Conservation (phyloP, 2,888 invertebrate genomes). For the Magallana nippona region DNA sequence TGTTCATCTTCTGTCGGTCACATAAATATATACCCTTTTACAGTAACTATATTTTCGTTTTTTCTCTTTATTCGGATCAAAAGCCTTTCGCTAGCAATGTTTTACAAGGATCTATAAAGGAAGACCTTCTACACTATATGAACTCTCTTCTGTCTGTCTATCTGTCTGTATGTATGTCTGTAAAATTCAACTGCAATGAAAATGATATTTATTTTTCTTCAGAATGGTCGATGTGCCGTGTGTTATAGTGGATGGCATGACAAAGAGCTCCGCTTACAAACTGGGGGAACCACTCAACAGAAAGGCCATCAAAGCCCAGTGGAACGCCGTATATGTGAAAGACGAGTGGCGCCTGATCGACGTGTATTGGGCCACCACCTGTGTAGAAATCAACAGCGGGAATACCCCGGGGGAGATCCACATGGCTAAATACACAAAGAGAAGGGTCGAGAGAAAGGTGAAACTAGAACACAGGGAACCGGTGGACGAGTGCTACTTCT, state of each 20-base stretch:
- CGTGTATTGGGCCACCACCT: constrained; percentile 65
- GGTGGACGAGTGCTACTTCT: constrained; percentile 65
- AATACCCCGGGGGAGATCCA: constrained; percentile 49
- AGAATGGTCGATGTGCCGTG: constrained; percentile 62
- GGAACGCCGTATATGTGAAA: constrained; percentile 65
- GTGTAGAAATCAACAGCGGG: constrained; percentile 53
- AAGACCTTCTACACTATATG: no score
- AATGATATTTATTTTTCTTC: constrained; percentile 8
- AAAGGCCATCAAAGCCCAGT: constrained; percentile 60
- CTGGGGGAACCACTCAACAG: constrained; percentile 58
- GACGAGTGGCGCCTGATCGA: constrained; percentile 64
- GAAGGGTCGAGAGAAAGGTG: constrained; percentile 7
- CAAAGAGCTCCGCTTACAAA: constrained; percentile 65
- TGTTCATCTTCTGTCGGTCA: no score
- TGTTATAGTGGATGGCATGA: constrained; percentile 61
- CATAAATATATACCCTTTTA: no score
- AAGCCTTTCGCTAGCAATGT: no score
- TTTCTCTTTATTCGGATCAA: no score
- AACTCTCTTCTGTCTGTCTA: no score
- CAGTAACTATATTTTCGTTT: no score
- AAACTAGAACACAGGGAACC: constrained; percentile 44
- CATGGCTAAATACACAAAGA: constrained; percentile 16
- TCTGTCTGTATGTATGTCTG: neutral
- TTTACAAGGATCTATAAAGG: no score
- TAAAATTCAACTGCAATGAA: neutral